A percentile compares a stretch with the other conserved stretches of the same genome.
phyloP scores from a whole-genome alignment of 35 echinoderm and acorn worm species.

The Heliocidaris tuberculata region DNA sequence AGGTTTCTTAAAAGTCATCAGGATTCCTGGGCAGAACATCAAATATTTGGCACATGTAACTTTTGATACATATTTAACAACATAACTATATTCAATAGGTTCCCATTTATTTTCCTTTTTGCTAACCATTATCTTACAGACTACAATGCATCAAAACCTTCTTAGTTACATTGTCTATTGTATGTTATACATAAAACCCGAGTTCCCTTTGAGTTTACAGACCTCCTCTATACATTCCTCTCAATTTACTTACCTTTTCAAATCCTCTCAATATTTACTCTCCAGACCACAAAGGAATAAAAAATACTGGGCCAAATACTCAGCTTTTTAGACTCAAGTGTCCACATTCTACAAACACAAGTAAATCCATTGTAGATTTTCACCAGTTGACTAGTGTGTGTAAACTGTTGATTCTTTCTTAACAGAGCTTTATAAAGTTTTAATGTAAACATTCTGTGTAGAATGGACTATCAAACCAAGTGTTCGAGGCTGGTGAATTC shows the following conservation, averaged over 20 bases:
- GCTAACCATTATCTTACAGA: not conserved
- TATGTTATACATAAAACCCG: not conserved
- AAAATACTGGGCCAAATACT: not conserved
- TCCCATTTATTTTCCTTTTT: not conserved
- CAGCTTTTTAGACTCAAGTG: constrained; percentile 8
- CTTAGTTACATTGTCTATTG: not conserved
- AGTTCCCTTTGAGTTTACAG: not conserved
- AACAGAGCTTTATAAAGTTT: not conserved
- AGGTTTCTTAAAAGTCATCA: too few species aligned
- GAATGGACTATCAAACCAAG: not conserved
- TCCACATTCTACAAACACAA: not conserved
- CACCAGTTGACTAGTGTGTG: not conserved
- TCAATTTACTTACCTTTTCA: not conserved
- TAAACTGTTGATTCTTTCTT: not conserved
- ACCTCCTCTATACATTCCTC: not conserved
- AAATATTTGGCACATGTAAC: too few species aligned
- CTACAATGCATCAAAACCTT: not conserved
- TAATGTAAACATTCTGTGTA: not conserved
- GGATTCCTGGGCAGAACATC: too few species aligned
- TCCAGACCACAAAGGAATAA: not conserved
- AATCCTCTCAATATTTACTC: not conserved
- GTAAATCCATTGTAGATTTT: not conserved
- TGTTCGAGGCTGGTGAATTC: not conserved
- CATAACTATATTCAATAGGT: not conserved
- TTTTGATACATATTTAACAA: not conserved